Evolutionary conservation across 2,888 invertebrate genomes (phyloP), one percentile per base, ranked within the genome.

Genomic region (Beris chalybata): DNA sequence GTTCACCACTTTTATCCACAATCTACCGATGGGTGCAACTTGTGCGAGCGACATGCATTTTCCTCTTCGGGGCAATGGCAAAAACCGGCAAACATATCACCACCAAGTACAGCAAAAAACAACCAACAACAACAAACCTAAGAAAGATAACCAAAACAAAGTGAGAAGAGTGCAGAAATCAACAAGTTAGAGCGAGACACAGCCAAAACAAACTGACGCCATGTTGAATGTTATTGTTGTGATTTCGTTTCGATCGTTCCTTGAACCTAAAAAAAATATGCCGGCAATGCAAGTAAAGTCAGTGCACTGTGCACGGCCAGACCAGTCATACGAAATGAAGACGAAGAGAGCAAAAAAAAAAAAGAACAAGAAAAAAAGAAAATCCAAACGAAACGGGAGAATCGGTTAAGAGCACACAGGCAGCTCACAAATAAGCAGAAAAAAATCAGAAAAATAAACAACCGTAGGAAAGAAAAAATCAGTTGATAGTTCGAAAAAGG

Each of bases 121-220:
- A 63, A 64, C 31, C 57, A 67, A 57, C n/a, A 66, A 61, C 48
- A 63, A 48, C 53, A 55, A 58, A 38, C 38, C 66, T 47, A 30
- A 54, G 54, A 61, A 55, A 54, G 50, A 50, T 32, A 58, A 63
- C 64, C 58, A 56, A 38, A 61, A 55, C 59, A 63, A 45, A 55
- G 55, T 47, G 44, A 57, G 48, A 59, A 47, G 48, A 59, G 58
- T 30, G 31, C 48, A 59, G 48, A 47, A 9, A 59, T 7, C 67
- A 67, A 64, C 64, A 64, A 56, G 61, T 47, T 29, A 56, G 57
- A 67, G 59, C 65, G 65, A 53, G 67, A 61, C 48, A 50, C 48
- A 56, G 64, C 61, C 53, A 67, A 67, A 67, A 67, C 65, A 67
- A 69, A 69, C 53, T 53, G 47, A 38, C 65, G 65, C 65, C 65